Evolutionary conservation across 2,888 invertebrate species (phyloP).

Genomic region (Cartodere bifasciata): DNA sequence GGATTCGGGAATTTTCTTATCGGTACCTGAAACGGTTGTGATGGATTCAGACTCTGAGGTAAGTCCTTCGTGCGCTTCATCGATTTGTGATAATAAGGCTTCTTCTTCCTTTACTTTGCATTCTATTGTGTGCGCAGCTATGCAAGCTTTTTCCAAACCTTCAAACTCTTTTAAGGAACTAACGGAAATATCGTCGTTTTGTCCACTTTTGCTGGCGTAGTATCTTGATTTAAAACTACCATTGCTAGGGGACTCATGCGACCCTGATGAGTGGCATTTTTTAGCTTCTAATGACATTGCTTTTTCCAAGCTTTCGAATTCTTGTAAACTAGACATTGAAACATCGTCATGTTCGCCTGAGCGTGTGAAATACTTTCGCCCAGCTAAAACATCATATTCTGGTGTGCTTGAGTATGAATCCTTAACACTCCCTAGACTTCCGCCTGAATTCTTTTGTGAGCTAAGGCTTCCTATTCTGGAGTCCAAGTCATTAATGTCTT

Average conservation of each 20-base stretch:
- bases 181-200: slow-evolving; percentile 75
- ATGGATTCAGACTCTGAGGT: slow-evolving; percentile 45
- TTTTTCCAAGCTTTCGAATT: slow-evolving; percentile 84
- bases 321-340: slow-evolving; percentile 84
- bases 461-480: slow-evolving; percentile 65
- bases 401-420: slow-evolving; percentile 87
- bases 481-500: slow-evolving; percentile 80
- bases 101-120: slow-evolving; percentile 77
- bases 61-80: slow-evolving; percentile 39
- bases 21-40: slow-evolving; percentile 47
- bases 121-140: slow-evolving; percentile 73
- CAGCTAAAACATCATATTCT: slow-evolving; percentile 75
- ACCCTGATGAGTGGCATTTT: slow-evolving; percentile 56
- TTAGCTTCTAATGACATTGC: slow-evolving; percentile 71
- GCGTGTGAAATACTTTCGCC: slow-evolving; percentile 70
- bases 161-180: slow-evolving; percentile 89
- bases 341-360: slow-evolving; percentile 83
- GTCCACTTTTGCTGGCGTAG: slow-evolving; percentile 54
- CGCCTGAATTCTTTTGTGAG: slow-evolving; percentile 67
- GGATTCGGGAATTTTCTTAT: slow-evolving; percentile 46
- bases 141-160: slow-evolving; percentile 76
- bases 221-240: slow-evolving; percentile 69
- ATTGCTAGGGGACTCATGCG: slow-evolving; percentile 74
- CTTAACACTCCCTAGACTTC: slow-evolving; percentile 63
- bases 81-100: slow-evolving; percentile 48